Base-by-base conservation (phyloP, 2,888 invertebrate genomes). In the Himalopsyche tibetana region DNA sequence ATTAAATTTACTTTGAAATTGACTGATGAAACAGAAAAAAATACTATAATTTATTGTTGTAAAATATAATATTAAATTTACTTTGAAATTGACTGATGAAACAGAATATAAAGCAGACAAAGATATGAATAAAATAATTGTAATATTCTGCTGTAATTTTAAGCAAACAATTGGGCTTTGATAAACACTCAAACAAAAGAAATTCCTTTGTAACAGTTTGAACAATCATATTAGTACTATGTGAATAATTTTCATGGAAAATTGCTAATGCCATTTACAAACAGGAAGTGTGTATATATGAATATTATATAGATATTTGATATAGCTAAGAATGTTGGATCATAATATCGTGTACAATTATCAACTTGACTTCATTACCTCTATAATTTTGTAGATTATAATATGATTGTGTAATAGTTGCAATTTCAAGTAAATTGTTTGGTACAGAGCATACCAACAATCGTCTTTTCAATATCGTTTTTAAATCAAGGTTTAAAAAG, bases 241-340 rank as follows among this genome's bases (percentile, higher is more conserved):
- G 40, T 80, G 42, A 80, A 40, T 80, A 80, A 80, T 80, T 80
- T 80, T 80, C 80, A 8, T 8, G 80, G 80, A 38, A 80, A 80
- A 80, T 42, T 40, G 80, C 42, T 80, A 17, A 42, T 40, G 36
- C 80, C 80, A 80, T 40, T 80, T 36, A 40, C n/a, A 9, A 80
- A 80, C 80, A 38, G 80, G 40, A 80, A 80, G 38, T 40, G 8
- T n/a, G 40, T 36, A 80, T 40, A 11, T 80, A 42, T n/a, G n/a
- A 12, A 42, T 4, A 36, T 56, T 56, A 56, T 19, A 63, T 28
- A 17, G 4, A 55, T 55, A 55, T 28, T 12, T 55, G 12, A 42
- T 42, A 51, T 15, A 51, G 15, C 51, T 51, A 12, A 51, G 15
- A 15, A 15, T 51, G 51, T 15, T 3, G 51, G 15, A 15, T 51